Evolutionary conservation across 2,797 vertebrate species (phyloP).

Genomic region (Aulostomus chinensis): DNA sequence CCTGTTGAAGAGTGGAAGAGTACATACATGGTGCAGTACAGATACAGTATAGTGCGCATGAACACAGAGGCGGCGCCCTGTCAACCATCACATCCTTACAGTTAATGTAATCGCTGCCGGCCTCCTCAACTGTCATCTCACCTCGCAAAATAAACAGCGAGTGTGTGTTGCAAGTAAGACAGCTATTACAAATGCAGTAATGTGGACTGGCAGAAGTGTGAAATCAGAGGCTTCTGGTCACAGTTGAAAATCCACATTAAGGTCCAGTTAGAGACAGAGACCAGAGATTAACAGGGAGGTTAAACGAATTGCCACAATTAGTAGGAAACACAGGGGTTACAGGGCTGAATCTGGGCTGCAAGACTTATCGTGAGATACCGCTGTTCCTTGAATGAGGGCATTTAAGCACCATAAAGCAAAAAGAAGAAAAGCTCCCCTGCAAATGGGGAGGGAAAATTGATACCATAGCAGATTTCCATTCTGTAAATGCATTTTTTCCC

Average conservation of each 20-base stretch:
- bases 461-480: too few relatives aligned
- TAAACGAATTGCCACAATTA: conserved; percentile 32
- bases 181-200: conserved; percentile 54
- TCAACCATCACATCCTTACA: conserved; percentile 8
- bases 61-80: not conserved
- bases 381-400: too few relatives aligned
- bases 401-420: too few relatives aligned
- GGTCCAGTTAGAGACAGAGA: conserved; percentile 31
- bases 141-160: conserved; percentile 19
- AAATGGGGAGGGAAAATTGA: too few relatives aligned
- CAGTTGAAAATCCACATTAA: conserved; percentile 65
- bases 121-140: conserved; percentile 26
- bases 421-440: too few relatives aligned
- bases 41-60: not conserved
- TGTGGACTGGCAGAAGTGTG: conserved; percentile 57
- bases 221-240: conserved; percentile 64
- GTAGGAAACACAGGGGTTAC: conserved; percentile 15
- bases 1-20: too few relatives aligned
- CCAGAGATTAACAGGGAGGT: conserved; percentile 36
- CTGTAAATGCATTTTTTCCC: too few relatives aligned
- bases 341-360: conserved; percentile 7
- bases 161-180: conserved; percentile 29
- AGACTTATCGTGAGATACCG: too few relatives aligned
- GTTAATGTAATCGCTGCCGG: conserved; percentile 44
- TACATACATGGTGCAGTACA: too few relatives aligned